Evolutionary conservation across 2,888 invertebrate species (phyloP).

Genomic region (Leucophenga montana): DNA sequence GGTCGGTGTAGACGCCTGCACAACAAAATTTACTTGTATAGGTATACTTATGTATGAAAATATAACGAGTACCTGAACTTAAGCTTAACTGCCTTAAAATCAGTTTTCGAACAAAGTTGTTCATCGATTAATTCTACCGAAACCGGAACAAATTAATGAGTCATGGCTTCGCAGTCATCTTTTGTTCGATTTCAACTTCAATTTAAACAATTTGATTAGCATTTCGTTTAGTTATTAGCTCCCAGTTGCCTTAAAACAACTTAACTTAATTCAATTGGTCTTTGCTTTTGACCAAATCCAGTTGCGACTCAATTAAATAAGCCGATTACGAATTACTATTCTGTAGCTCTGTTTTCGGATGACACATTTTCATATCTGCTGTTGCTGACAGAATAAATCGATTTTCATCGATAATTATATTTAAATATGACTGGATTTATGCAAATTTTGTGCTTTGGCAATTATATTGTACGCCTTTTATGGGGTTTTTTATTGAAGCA

Average conservation of each 20-base stretch:
- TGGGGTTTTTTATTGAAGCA: not conserved
- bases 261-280: no score
- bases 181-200: no score
- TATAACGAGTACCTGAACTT: conserved; percentile 8
- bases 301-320: not conserved
- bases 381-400: no score
- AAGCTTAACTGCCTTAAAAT: conserved; percentile 4
- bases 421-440: no score
- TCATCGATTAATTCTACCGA: conserved; percentile 14
- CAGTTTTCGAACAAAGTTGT: not conserved
- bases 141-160: conserved; percentile 20
- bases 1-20: not conserved
- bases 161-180: not conserved
- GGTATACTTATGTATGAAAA: no score
- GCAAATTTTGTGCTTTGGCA: not conserved
- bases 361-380: not conserved
- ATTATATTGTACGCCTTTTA: not conserved
- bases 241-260: not conserved
- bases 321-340: not conserved
- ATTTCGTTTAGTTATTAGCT: not conserved
- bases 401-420: no score
- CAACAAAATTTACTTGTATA: not conserved
- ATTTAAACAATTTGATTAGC: not conserved
- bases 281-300: conserved; percentile 8
- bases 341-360: not conserved